Base-by-base conservation (phyloP, 35 echinoderm and acorn worm genomes). In the Chiridota heheva region DNA sequence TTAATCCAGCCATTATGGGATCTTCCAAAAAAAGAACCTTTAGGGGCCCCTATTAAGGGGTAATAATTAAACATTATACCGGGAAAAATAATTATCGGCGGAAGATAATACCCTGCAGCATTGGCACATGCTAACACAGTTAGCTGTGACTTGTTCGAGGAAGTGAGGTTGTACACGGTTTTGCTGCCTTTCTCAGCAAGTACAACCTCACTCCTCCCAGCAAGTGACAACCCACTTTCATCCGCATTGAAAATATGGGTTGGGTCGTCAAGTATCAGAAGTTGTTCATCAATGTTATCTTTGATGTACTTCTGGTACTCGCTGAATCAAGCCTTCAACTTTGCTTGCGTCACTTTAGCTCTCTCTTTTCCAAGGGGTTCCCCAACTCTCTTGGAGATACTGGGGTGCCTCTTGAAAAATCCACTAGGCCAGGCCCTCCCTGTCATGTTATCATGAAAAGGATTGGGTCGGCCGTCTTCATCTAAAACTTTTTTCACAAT, bases 71-170 rank as follows among this genome's bases (percentile, higher is more conserved):
- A 80, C 20, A 35, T 7, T 5, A 39, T 17, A 7, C 57, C 57
- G 4, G 57, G 57, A 25, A 80, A 80, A 61, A 80, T 58, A 28
- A 78, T 37, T 38, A 80, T 80, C 0, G 76, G 76, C 0, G 53
- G 55, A 4, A 80, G 18, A 36, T 80, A 80, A 42, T 40, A 37
- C 12, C 55, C 76, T 39, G 55, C 73, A 18, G 76, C 76, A 48
- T 61, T 80, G 36, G 36, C n/a, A 63, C 57, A 80, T 8, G 34
- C 76, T 37, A 80, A 40, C 7, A 80, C 76, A 22, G 76, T 80
- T 20, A 80, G 60, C 25, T 80, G 55, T 13, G 33, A 40, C 55
- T 40, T 80, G 49, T 51, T 58, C 22, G 28, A 25, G 55, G 20
- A 28, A 24, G 30, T 36, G 51, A 79, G 16, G 7, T 33, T 31